Evolutionary conservation across 2,113 vertebrate species (phyloP).

Genomic region (Rhinolophus sinicus): DNA sequence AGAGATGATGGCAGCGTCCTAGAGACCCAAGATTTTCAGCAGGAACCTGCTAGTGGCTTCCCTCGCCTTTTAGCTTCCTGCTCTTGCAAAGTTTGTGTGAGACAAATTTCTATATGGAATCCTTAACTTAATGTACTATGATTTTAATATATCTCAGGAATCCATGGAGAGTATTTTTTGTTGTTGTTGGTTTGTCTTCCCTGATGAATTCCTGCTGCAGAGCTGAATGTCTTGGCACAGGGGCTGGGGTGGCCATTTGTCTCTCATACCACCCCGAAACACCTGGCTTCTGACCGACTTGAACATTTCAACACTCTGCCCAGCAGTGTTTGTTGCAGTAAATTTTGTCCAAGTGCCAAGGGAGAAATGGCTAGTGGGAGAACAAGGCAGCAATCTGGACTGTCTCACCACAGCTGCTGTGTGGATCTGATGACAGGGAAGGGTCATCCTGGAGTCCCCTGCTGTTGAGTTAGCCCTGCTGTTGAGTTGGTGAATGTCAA

Average conservation of each 20-base stretch:
- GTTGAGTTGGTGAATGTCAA: background rate
- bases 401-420: background rate
- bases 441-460: background rate
- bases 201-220: fast-evolving
- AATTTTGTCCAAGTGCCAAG: background rate
- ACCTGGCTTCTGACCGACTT: background rate
- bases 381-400: background rate
- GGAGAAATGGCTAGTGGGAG: background rate
- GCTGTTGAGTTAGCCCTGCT: background rate
- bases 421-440: background rate
- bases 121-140: background rate
- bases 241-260: background rate
- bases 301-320: background rate
- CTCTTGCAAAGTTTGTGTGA: background rate
- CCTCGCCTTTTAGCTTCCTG: background rate
- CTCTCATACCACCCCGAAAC: background rate
- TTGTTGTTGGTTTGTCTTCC: background rate
- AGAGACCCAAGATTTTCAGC: background rate
- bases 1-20: background rate
- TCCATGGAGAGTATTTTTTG: no score
- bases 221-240: background rate
- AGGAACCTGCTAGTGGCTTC: background rate
- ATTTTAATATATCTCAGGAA: background rate
- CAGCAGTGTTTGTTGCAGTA: background rate
- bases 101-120: background rate